These are phyloP conservation scores for Zosterops borbonicus DNA, from an alignment of 2,113 vertebrate genomes.

Conservation along the genomic window DNA sequence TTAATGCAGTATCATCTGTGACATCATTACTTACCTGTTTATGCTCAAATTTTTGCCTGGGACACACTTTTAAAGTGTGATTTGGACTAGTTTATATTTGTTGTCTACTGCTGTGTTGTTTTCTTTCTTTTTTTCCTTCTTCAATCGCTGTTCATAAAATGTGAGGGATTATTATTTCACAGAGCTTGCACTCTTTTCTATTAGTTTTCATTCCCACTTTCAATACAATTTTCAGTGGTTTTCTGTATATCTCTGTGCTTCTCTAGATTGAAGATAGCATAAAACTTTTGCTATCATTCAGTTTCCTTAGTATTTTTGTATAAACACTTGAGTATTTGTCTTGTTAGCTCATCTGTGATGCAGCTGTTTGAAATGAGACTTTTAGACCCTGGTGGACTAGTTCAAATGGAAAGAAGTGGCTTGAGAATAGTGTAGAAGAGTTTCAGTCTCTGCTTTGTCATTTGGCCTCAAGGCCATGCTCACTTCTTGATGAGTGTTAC, in stretches of 20 bases:
- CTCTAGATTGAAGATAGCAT: neutral
- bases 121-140: neutral
- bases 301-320: neutral
- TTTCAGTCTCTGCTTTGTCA: neutral
- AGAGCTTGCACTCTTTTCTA: neutral
- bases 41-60: neutral
- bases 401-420: neutral
- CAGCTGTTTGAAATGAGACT: conserved; percentile 1
- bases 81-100: neutral
- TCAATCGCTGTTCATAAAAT: neutral
- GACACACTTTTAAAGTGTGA: neutral
- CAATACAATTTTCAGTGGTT: neutral
- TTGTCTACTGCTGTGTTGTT: neutral
- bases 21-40: neutral
- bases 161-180: neutral
- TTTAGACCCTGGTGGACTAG: neutral
- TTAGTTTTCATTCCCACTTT: neutral
- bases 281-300: neutral
- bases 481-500: neutral
- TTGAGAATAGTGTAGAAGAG: neutral
- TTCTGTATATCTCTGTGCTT: neutral
- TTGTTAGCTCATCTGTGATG: neutral
- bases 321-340: conserved; percentile 1
- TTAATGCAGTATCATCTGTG: neutral
- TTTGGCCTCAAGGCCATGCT: neutral